Percentiles rank a stretch among this genome's conserved stretches.
phyloP scores from a whole-genome alignment of 2,797 vertebrate species.

The Acomys russatus region DNA sequence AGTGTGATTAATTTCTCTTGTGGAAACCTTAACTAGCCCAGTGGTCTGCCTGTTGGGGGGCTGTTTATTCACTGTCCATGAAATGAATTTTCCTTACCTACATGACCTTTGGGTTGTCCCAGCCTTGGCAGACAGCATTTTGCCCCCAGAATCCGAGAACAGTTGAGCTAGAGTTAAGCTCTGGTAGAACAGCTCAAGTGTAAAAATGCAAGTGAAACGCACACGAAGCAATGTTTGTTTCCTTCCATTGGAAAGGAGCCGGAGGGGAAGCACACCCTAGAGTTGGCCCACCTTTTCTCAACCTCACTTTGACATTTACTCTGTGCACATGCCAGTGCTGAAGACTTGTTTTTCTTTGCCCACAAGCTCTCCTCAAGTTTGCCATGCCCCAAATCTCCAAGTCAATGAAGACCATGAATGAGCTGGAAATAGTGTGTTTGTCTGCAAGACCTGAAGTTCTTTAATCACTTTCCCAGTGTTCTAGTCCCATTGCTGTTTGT shows the following conservation, averaged over 20 bases:
- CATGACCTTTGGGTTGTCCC: conserved; percentile 62
- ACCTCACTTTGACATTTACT: background rate
- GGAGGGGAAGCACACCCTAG: background rate
- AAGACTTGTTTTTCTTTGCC: background rate
- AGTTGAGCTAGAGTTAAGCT: conserved; percentile 66
- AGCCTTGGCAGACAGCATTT: conserved; percentile 56
- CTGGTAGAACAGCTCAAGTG: conserved; percentile 65
- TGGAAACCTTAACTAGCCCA: conserved; percentile 77
- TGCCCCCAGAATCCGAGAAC: conserved; percentile 76
- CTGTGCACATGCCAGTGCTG: background rate
- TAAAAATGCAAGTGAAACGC: conserved; percentile 38
- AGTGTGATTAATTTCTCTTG: conserved; percentile 81
- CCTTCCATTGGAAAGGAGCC: background rate
- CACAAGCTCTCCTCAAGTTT: background rate
- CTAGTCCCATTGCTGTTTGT: background rate
- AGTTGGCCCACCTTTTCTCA: background rate
- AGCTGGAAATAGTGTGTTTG: background rate
- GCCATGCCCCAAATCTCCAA: background rate
- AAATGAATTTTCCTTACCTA: conserved; percentile 70
- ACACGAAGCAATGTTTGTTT: conserved; percentile 17
- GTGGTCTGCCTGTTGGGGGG: conserved; percentile 54
- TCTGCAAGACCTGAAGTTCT: background rate
- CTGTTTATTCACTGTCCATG: conserved; percentile 68
- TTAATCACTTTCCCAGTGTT: background rate
- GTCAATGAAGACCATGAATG: background rate